Evolutionary conservation across 1,140 invertebrate species (phyloP), one percentile per base, ranked within the genome.

Genomic region (Laodelphax striatellus): DNA sequence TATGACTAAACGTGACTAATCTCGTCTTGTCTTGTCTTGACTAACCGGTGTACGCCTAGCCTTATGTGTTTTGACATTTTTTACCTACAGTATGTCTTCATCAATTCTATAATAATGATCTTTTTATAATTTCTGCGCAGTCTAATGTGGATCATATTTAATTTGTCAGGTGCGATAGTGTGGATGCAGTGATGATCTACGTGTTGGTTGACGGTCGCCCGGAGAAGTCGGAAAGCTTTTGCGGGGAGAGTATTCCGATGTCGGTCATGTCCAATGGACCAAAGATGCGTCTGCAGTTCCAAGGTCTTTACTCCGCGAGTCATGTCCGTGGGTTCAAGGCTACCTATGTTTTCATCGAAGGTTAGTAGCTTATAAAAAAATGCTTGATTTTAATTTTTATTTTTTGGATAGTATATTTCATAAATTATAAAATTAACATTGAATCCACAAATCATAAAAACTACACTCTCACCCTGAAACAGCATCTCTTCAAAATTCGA

Each of bases 191-290:
- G 52, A 80, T 85, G 66, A 88, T 87, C 1, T 90, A 81, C 70
- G 82, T 91, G 43, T 80, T 83, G 63, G 85, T 88, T 58, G 84
- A 89, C 55, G 88, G 88, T 5, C 77, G 85, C 66, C 79, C 84
- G 75, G 87, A 88, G 68, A 84, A 87, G 71, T 83, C 93, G 60
- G 88, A 90, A 65, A 82, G 83, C 3, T 87, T 90, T 66, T 96
- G 92, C 70, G 91, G 90, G 0, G 80, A 79, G 4, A 81, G 81
- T 63, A 71, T 85, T 21, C 90, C 90, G 0, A 83, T 83, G 60
- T 87, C 89, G 42, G 75, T 95, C 50, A 95, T 96, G 92, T 94
- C 91, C 28, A 92, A 86, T 69, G 89, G 90, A 38, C 84, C 86
- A 22, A 79, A 83, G 63, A 76, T 96, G 65, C 83, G 85, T 63